A percentile compares a stretch with the other conserved stretches of the same genome.
Evolutionary conservation across 2,888 invertebrate genomes (phyloP).

Genomic region (Acleris sparsana): DNA sequence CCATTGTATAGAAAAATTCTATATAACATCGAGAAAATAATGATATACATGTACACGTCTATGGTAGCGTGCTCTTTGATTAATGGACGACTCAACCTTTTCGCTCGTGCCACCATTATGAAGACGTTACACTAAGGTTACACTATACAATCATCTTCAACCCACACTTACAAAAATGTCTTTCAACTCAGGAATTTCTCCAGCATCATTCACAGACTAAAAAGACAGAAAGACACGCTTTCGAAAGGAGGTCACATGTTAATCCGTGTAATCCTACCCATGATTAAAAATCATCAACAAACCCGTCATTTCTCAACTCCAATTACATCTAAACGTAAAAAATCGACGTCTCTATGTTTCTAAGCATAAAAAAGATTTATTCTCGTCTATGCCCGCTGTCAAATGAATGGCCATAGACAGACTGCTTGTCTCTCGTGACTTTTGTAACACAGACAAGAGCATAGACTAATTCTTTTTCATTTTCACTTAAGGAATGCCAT

Average conservation of each 20-base stretch:
- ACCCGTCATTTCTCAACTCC: conserved; percentile 38
- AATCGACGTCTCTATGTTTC: conserved; percentile 31
- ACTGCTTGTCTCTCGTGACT: conserved; percentile 36
- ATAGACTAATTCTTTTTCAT: conserved; percentile 37
- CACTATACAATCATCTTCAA: conserved; percentile 7
- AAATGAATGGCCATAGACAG: conserved; percentile 38
- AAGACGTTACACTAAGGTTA: background rate
- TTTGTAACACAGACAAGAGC: conserved; percentile 28
- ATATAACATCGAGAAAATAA: too few relatives aligned
- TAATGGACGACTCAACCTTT: background rate
- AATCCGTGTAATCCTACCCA: conserved; percentile 40
- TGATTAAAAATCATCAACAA: conserved; percentile 40
- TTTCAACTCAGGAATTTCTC: conserved; percentile 31
- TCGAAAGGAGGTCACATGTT: conserved; percentile 34
- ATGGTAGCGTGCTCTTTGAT: conserved; percentile 4
- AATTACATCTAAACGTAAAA: conserved; percentile 35
- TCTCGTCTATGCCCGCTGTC: conserved; percentile 20
- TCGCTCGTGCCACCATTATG: conserved; percentile 11
- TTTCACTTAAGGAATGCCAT: conserved; percentile 35
- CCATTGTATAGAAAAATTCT: too few relatives aligned
- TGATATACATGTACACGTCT: background rate
- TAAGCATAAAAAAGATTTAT: conserved; percentile 24
- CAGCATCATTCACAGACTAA: conserved; percentile 32
- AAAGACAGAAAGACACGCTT: conserved; percentile 28
- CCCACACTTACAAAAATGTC: conserved; percentile 28